Percentiles rank a stretch among this genome's conserved stretches.
Evolutionary conservation across 2,888 invertebrate species (phyloP).

Genomic region (Drosophila barbarae): DNA sequence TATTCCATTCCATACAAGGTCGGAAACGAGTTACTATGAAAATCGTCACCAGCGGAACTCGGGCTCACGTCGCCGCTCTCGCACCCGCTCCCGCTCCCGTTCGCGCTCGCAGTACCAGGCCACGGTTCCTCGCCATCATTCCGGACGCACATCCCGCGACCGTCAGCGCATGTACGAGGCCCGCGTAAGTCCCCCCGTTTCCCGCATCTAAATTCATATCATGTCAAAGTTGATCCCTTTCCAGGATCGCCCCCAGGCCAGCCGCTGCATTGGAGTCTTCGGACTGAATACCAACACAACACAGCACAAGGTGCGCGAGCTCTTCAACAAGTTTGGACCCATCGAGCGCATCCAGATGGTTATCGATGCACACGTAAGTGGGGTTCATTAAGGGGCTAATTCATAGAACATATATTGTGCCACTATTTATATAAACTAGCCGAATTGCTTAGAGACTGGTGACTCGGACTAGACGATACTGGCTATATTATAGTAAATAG

Average conservation of each 20-base stretch:
- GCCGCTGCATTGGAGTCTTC: slow-evolving; percentile 95
- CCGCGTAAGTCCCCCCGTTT: slow-evolving; percentile 49
- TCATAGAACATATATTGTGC: not conserved
- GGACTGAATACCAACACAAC: slow-evolving; percentile 96
- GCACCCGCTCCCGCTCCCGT: slow-evolving; percentile 33
- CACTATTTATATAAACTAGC: not conserved
- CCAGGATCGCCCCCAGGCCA: slow-evolving; percentile 85
- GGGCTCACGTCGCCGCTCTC: slow-evolving; percentile 33
- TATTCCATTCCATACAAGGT: slow-evolving; percentile 62
- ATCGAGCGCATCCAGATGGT: slow-evolving; percentile 96
- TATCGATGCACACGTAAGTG: slow-evolving; percentile 89
- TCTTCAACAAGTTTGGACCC: slow-evolving; percentile 94
- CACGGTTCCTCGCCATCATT: slow-evolving; percentile 42
- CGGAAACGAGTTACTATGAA: slow-evolving; percentile 83
- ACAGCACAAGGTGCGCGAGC: slow-evolving; percentile 93
- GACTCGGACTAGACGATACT: slow-evolving; percentile 6
- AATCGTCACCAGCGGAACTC: slow-evolving; percentile 84
- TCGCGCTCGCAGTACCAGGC: slow-evolving; percentile 38
- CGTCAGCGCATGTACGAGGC: slow-evolving; percentile 50
- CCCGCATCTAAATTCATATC: not conserved
- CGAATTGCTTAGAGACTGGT: slow-evolving; percentile 10
- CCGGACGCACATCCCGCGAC: slow-evolving; percentile 46
- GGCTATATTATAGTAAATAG: slow-evolving; percentile 53
- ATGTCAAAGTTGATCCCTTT: not conserved
- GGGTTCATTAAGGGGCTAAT: not conserved